A percentile compares a stretch with the other conserved stretches of the same genome.
phyloP scores from a whole-genome alignment of 2,888 invertebrate genomes.

The Melanostoma scalare region DNA sequence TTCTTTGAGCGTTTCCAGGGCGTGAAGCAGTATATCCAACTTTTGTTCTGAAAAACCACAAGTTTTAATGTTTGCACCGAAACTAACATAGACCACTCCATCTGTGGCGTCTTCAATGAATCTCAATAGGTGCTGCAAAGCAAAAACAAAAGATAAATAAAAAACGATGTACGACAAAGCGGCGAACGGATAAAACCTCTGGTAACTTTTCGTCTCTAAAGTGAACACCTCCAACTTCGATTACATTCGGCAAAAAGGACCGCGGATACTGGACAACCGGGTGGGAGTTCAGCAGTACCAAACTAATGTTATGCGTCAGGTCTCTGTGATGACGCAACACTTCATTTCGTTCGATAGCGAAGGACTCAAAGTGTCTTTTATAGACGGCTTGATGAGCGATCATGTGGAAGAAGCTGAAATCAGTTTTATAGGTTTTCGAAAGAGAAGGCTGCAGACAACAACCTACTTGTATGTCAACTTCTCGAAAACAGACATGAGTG shows the following conservation, averaged over 20 bases:
- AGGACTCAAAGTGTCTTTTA: slow-evolving; percentile 78
- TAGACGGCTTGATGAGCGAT: slow-evolving; percentile 81
- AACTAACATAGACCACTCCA: slow-evolving; percentile 82
- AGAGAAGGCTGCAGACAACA: too few relatives aligned
- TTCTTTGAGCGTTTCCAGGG: slow-evolving; percentile 77
- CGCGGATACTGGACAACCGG: slow-evolving; percentile 80
- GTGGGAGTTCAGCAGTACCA: slow-evolving; percentile 81
- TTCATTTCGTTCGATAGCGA: slow-evolving; percentile 73
- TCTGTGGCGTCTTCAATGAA: slow-evolving; percentile 80
- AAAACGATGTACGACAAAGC: slow-evolving; percentile 16
- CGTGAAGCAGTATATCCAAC: slow-evolving; percentile 77
- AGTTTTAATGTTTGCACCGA: slow-evolving; percentile 81
- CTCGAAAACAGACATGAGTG: slow-evolving; percentile 80
- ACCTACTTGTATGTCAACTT: slow-evolving; percentile 80
- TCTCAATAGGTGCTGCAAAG: slow-evolving; percentile 76
- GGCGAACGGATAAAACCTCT: slow-evolving; percentile 71
- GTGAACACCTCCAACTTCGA: slow-evolving; percentile 80
- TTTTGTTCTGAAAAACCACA: slow-evolving; percentile 80
- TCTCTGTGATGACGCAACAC: slow-evolving; percentile 80
- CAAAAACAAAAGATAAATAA: neutral
- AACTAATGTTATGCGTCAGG: slow-evolving; percentile 79
- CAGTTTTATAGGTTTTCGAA: too few relatives aligned
- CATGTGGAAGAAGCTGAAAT: slow-evolving; percentile 80
- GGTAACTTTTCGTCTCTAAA: slow-evolving; percentile 75
- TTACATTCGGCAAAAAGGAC: slow-evolving; percentile 80